Base-by-base conservation (phyloP, 2,797 vertebrate species). In the Neoniphon sammara region DNA sequence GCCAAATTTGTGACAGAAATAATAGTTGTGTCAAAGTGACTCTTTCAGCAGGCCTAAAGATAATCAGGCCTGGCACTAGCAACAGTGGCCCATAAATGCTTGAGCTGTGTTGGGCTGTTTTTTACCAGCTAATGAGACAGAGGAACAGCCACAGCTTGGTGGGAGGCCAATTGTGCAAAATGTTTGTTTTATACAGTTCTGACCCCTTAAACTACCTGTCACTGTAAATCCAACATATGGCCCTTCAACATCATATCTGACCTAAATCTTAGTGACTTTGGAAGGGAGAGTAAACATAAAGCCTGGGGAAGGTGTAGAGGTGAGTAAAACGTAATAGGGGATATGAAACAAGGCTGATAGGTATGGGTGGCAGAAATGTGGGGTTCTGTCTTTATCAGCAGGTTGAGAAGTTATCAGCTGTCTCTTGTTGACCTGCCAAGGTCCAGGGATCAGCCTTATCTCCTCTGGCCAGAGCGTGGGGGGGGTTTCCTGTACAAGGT, bases 371-470 rank as follows among this genome's bases (percentile, higher is more conserved):
- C 64, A 87, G 54, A 78, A 71, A 73, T 87, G 77, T 39, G 42
- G 73, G 64, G 77, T 71, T 77, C 72, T 75, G 78, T 88, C 81
- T 88, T 91, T 88, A 90, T 90, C 87, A 81, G 80, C 83, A 86
- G 87, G 85, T 84, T 88, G 85, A 93, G 91, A 87, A 91, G 90
- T 93, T 93, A 93, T 93, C 92, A 91, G 87, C 80, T 76, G 79
- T 89, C 78, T 82, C 87, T 87, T 88, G 90, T 92, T 93, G 90
- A 92, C 88, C 87, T 87, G 63, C 87, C 78, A 75, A 87, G 92
- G 93, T 93, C 94, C 93, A 82, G 64, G 73, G 87, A 91, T 91
- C 91, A 92, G 89, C 85, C 94, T 96, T 97, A 97, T 97, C 96
- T 96, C 80, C 80, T 77, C 85, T 79, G 91, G 77, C 94, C 96